These are phyloP conservation scores for Eupelmus urozonus DNA, from an alignment of 2,888 invertebrate genomes.

Conservation along the genomic window DNA sequence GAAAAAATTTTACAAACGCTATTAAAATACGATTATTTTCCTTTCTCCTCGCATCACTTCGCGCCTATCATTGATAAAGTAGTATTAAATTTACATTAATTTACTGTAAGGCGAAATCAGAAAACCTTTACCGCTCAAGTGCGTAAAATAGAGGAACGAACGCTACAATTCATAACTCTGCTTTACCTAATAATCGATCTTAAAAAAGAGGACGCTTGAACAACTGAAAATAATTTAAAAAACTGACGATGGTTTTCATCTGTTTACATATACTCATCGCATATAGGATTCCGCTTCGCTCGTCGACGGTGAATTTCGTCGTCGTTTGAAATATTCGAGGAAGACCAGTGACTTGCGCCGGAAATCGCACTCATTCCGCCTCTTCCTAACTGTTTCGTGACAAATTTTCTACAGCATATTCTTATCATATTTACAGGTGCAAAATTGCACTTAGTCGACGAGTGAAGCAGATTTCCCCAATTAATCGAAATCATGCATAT, in stretches of 20 bases:
- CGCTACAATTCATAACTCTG: slow-evolving; percentile 16
- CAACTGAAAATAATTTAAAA: slow-evolving; percentile 31
- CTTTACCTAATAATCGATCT: slow-evolving; percentile 31
- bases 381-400: slow-evolving; percentile 41
- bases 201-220: too few species aligned
- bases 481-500: slow-evolving; percentile 18
- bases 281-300: slow-evolving; percentile 21
- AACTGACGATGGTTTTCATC: slow-evolving; percentile 27
- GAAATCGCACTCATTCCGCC: slow-evolving; percentile 34
- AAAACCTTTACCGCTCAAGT: slow-evolving; percentile 41
- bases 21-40: slow-evolving; percentile 43
- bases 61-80: slow-evolving; percentile 19
- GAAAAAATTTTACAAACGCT: slow-evolving; percentile 45
- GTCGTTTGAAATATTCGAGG: slow-evolving; percentile 42
- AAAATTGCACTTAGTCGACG: slow-evolving; percentile 38
- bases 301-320: slow-evolving; percentile 40
- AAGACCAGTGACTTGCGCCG: slow-evolving; percentile 53
- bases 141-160: slow-evolving; percentile 35
- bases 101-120: slow-evolving; percentile 46
- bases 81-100: slow-evolving; percentile 52
- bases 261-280: slow-evolving; percentile 15
- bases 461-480: slow-evolving; percentile 25
- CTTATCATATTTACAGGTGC: slow-evolving; percentile 50
- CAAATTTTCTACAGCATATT: slow-evolving; percentile 38
- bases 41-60: slow-evolving; percentile 3